phyloP scores from a whole-genome alignment of 2,888 invertebrate genomes.

The Aleiodes testaceus region DNA sequence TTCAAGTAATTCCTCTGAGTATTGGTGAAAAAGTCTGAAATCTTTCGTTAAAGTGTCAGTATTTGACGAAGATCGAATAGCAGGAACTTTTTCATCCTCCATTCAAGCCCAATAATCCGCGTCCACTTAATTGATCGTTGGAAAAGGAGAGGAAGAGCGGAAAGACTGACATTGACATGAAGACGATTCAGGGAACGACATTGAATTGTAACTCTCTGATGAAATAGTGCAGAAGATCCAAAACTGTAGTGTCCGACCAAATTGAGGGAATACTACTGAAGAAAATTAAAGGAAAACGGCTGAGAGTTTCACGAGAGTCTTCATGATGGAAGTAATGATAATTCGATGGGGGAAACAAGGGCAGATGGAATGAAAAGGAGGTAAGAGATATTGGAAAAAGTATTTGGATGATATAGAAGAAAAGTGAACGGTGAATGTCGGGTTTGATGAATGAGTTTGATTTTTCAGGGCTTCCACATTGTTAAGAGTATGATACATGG shows the following conservation, averaged over 20 bases:
- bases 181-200: neutral
- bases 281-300: neutral
- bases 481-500: constrained; percentile 28
- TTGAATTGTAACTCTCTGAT: neutral
- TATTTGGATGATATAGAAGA: constrained; percentile 36
- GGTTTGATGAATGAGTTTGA: constrained; percentile 52
- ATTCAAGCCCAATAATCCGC: neutral
- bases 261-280: constrained; percentile 4
- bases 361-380: neutral
- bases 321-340: neutral
- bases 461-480: constrained; percentile 24
- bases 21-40: neutral
- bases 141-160: neutral
- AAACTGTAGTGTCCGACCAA: constrained; percentile 30
- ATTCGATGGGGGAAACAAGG: constrained; percentile 6
- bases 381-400: constrained; percentile 19
- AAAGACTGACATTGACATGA: neutral
- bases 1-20: neutral
- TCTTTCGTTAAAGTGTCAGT: constrained; percentile 1
- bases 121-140: constrained; percentile 3
- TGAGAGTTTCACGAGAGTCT: constrained; percentile 18
- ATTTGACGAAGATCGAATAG: neutral
- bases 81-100: neutral
- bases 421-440: constrained; percentile 46
- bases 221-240: neutral